phyloP scores from a whole-genome alignment of 2,113 vertebrate species.

The Dipodomys stephensi region DNA sequence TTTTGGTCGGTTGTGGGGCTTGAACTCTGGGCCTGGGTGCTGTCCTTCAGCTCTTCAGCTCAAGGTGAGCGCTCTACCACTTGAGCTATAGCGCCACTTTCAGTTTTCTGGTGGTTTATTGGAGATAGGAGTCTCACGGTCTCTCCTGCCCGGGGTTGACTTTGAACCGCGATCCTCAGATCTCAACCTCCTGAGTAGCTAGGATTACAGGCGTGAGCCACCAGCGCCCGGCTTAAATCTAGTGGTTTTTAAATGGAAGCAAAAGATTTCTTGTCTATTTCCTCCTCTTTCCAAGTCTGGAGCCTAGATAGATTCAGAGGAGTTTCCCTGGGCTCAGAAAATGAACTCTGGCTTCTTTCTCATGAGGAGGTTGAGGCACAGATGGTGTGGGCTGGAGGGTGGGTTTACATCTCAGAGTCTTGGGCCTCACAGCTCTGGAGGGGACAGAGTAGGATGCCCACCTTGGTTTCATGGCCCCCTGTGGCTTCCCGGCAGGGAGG shows the following conservation, averaged over 20 bases:
- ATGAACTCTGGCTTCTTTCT: neutral
- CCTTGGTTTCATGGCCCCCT: neutral
- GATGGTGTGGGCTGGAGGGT: neutral
- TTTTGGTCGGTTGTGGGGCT: too few relatives aligned
- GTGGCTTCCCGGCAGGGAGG: neutral
- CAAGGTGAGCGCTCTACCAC: too few relatives aligned
- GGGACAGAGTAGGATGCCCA: accelerated
- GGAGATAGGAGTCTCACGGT: too few relatives aligned
- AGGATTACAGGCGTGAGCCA: too few relatives aligned
- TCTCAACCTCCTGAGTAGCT: too few relatives aligned
- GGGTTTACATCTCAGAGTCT: neutral
- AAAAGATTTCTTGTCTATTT: neutral
- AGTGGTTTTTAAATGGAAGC: neutral
- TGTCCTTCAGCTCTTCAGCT: too few relatives aligned
- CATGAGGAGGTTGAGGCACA: too few relatives aligned
- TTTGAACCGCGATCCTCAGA: too few relatives aligned
- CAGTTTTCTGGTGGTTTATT: too few relatives aligned
- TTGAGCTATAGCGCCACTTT: too few relatives aligned
- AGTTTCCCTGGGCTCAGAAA: neutral
- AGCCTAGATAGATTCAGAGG: neutral
- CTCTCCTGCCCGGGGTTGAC: too few relatives aligned
- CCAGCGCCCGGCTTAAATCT: neutral
- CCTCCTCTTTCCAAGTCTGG: neutral
- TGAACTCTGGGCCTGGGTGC: too few relatives aligned
- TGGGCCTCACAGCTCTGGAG: neutral